Conservation (phyloP, 2,888 invertebrate genomes). For the Phrixothrix hirtus region DNA sequence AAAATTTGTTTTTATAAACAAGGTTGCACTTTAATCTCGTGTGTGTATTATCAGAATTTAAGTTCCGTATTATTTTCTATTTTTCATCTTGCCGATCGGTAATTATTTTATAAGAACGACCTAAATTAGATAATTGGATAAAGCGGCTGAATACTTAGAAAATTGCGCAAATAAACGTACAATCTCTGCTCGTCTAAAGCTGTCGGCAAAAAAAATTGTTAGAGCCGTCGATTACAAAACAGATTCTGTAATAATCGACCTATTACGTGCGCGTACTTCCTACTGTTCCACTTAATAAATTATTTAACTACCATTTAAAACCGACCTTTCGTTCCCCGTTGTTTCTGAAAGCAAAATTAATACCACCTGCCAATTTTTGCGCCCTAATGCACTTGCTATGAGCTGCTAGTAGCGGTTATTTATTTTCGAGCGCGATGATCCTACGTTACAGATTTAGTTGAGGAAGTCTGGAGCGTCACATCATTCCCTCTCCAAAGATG, state of each 20-base stretch:
- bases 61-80: no score
- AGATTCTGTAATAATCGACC: conserved; percentile 39
- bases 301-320: conserved; percentile 18
- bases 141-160: neutral
- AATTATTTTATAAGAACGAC: no score
- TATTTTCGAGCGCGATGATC: conserved; percentile 36
- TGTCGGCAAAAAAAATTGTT: conserved; percentile 5
- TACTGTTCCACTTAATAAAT: conserved; percentile 34
- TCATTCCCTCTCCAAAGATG: conserved; percentile 33
- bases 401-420: conserved; percentile 29
- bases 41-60: no score
- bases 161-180: neutral
- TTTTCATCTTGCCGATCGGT: no score
- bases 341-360: conserved; percentile 10
- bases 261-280: conserved; percentile 39
- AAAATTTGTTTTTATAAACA: no score
- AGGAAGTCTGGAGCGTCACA: conserved; percentile 51
- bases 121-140: neutral
- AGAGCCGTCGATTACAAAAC: conserved; percentile 27
- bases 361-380: conserved; percentile 33
- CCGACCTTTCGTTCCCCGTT: conserved; percentile 16
- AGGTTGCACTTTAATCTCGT: no score
- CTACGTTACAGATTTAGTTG: conserved; percentile 47
- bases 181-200: neutral
- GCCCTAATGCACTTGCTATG: conserved; percentile 23